These are phyloP conservation scores for Drosophila nannoptera DNA, from an alignment of 1,140 invertebrate genomes.

Conservation along the genomic window DNA sequence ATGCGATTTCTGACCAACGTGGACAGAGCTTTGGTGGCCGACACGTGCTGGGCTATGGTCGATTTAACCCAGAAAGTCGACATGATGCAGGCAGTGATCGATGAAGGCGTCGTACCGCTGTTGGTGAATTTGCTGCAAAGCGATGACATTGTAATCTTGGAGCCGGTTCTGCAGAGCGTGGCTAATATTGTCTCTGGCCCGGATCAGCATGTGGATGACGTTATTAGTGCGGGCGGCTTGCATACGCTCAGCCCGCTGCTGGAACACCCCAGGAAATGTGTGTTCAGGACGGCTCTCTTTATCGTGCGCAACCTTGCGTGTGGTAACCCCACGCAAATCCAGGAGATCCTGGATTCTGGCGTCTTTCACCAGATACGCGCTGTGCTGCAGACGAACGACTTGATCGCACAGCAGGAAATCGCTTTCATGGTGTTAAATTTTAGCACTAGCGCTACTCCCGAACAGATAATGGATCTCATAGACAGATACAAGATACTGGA, in stretches of 20 bases:
- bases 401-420: constrained; percentile 98
- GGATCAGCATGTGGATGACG: constrained; percentile 94
- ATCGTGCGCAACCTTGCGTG: constrained; percentile 98
- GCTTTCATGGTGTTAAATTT: too few relatives aligned
- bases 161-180: constrained; percentile 92
- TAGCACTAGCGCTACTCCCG: too few relatives aligned
- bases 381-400: constrained; percentile 89
- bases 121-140: constrained; percentile 88
- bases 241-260: constrained; percentile 86
- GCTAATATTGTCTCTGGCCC: constrained; percentile 94
- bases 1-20: too few relatives aligned
- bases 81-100: constrained; percentile 89
- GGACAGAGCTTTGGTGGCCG: too few relatives aligned
- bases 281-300: constrained; percentile 97
- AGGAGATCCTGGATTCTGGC: constrained; percentile 93
- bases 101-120: constrained; percentile 85
- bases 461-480: constrained; percentile 91
- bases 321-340: constrained; percentile 96
- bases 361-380: constrained; percentile 65
- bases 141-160: constrained; percentile 87
- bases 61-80: too few relatives aligned
- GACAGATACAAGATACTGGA: constrained; percentile 88
- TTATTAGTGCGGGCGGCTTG: constrained; percentile 90
- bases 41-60: constrained; percentile 98
- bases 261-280: constrained; percentile 85